These are phyloP conservation scores for Thera britannica DNA, from an alignment of 2,888 invertebrate genomes.

Conservation along the genomic window DNA sequence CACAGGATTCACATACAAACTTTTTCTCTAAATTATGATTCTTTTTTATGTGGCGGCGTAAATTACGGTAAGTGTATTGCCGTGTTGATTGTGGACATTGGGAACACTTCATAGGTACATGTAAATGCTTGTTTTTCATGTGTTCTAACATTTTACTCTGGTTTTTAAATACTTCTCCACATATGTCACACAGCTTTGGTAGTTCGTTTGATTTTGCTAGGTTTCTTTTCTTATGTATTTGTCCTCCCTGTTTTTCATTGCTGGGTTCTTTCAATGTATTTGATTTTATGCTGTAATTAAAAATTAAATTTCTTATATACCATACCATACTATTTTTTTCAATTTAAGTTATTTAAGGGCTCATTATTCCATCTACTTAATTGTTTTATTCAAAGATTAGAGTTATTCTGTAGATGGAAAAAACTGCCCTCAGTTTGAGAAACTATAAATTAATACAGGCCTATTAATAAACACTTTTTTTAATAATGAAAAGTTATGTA, in stretches of 20 bases:
- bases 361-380: no score
- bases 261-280: slow-evolving; percentile 26
- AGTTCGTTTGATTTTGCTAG: slow-evolving; percentile 33
- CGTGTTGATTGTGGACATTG: neutral
- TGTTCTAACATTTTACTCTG: neutral
- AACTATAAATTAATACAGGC: no score
- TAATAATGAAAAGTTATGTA: no score
- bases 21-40: slow-evolving; percentile 41
- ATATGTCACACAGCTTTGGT: neutral
- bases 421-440: no score
- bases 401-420: no score
- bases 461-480: no score
- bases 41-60: neutral
- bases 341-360: no score
- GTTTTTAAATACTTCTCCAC: slow-evolving; percentile 4
- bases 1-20: slow-evolving; percentile 71
- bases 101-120: neutral
- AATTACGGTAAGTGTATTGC: neutral
- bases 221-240: slow-evolving; percentile 29
- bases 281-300: slow-evolving; percentile 57
- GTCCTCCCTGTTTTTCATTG: neutral
- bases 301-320: neutral
- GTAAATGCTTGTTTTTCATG: neutral
- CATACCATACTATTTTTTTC: no score
- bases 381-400: no score